Evolutionary conservation across 2,888 invertebrate species (phyloP).

Genomic region (Cantharis flavilabris): DNA sequence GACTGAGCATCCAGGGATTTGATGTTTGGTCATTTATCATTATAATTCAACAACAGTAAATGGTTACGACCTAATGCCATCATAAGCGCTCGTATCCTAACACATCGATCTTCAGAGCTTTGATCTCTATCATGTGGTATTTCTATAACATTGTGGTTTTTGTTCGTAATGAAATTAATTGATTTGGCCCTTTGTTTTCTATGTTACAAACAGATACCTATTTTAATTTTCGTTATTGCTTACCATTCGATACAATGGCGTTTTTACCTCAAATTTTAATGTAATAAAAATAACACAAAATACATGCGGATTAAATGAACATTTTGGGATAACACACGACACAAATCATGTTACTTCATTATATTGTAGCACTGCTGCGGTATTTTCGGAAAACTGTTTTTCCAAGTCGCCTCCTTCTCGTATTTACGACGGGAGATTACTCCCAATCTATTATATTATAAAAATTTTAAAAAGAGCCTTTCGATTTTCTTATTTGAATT

Average conservation of each 20-base stretch:
- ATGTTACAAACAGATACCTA: not conserved
- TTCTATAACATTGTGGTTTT: conserved; percentile 16
- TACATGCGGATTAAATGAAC: not conserved
- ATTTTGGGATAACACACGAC: not conserved
- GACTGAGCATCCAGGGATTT: conserved; percentile 12
- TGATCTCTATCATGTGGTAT: conserved; percentile 20
- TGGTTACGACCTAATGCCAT: conserved; percentile 15
- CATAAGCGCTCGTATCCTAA: conserved; percentile 12
- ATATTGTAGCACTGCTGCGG: not conserved
- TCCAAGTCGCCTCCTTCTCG: not conserved
- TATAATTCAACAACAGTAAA: conserved; percentile 24
- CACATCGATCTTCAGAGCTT: conserved; percentile 23
- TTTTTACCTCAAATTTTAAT: not conserved
- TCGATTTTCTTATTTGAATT: not conserved
- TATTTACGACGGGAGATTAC: not conserved
- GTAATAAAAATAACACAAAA: not conserved
- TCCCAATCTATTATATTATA: not conserved
- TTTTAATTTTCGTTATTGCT: not conserved
- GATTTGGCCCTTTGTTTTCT: conserved; percentile 13
- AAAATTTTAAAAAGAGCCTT: not conserved
- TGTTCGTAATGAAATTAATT: conserved; percentile 19
- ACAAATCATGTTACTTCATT: not conserved
- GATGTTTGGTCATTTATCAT: conserved; percentile 27
- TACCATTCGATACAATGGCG: not conserved
- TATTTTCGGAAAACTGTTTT: not conserved